Base-by-base conservation (phyloP, 2,113 vertebrate species). In the Alces alces region DNA sequence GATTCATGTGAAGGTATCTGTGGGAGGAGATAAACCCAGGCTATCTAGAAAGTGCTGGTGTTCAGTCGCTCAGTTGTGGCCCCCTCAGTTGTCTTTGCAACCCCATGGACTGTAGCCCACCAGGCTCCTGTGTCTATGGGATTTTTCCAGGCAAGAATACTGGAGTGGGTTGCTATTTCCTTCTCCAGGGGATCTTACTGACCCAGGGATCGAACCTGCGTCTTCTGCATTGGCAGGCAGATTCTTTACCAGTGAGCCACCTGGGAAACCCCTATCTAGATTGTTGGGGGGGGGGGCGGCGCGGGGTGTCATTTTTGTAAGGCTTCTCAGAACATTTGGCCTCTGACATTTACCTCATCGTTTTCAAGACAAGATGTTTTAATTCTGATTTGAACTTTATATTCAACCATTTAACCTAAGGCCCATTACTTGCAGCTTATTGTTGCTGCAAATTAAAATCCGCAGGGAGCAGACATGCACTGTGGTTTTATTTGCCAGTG, bases 381-480 rank as follows among this genome's bases (percentile, higher is more conserved):
- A 89, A 64, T 60, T 96, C 83, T 88, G 79, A 84, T 79, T 95
- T 95, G 47, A 97, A 95, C 89, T 97, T 96, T 33, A 95, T 89
- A 84, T 84, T 79, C 85, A 97, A 47, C 60, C 84, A 90, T 97
- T 93, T 96, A 97, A 95, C 86, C 95, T 57, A 93, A 96, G 90
- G 66, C 89, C 86, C 87, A 95, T 98, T 97, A 93, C 76, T 91
- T 97, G 36, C 90, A 92, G 96, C 98, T 95, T 97, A 95, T 76
- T 92, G 60, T 90, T 85, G 73, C 79, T 96, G 76, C 96, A 97
- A 47, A 97, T 79, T 93, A 98, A 97, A 98, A 98, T 91, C 85
- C 87, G 93, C 95, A 73, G 96, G 98, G 89, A 57, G 36, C 89
- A 92, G 97, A 45, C 92, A 30, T 54, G 89, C 96, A 87, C 45